phyloP scores from a whole-genome alignment of 2,888 invertebrate species.

The Synanthedon formicaeformis region DNA sequence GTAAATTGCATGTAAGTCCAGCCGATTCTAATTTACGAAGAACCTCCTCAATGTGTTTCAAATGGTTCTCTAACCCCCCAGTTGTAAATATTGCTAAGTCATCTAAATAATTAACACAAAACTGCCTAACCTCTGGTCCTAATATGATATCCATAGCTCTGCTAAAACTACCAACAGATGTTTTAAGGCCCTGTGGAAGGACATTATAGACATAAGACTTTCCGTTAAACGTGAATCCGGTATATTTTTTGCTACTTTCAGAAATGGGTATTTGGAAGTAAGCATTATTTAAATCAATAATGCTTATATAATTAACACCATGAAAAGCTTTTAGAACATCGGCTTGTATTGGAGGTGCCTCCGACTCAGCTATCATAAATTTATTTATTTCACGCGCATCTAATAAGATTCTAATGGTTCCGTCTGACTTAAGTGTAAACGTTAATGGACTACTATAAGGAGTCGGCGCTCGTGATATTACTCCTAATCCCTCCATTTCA shows the following conservation, averaged over 20 bases:
- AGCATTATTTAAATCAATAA: too few species aligned
- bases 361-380: conserved; percentile 4
- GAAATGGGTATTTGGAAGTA: conserved; percentile 10
- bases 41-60: background rate
- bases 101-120: too few species aligned
- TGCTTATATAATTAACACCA: conserved; percentile 1
- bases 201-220: conserved; percentile 11
- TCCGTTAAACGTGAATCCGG: conserved; percentile 7
- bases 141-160: conserved; percentile 16
- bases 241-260: conserved; percentile 5
- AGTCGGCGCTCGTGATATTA: conserved; percentile 1
- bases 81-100: too few species aligned
- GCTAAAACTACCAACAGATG: conserved; percentile 9
- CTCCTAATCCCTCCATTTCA: conserved; percentile 7
- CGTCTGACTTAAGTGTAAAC: conserved; percentile 5
- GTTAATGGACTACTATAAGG: conserved; percentile 15
- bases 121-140: conserved; percentile 2
- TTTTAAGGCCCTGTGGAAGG: too few species aligned
- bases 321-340: too few species aligned
- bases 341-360: conserved; percentile 5
- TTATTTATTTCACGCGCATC: conserved; percentile 9
- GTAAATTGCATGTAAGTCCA: too few species aligned
- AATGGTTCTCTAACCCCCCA: too few species aligned
- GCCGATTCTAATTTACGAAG: conserved; percentile 3
- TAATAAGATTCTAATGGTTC: conserved; percentile 3